Evolutionary conservation across 2,797 vertebrate species (phyloP), one percentile per base, ranked within the genome.

Genomic region (Acanthornis magna): DNA sequence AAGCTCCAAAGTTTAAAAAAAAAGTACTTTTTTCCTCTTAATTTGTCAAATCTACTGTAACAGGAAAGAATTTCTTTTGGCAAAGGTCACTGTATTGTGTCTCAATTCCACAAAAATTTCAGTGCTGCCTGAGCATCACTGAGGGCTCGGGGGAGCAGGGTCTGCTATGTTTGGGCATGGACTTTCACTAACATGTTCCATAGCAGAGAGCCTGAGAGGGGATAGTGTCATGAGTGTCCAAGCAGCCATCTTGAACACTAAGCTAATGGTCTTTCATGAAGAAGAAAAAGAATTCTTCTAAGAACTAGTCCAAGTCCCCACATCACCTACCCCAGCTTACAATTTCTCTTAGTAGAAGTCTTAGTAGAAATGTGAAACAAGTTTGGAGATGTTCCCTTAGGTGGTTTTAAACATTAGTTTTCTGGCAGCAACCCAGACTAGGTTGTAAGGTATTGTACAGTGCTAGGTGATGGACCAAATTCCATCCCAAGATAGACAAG

Each of bases 401-500:
- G 88, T 88, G 53, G 5, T 82, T 96, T 92, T 85, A 90, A 91
- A 76, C 25, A 60, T 71, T 55, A 72, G 45, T 43, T 95, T 87
- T 72, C 86, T 94, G 85, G 83, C 9, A 3, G 67, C 63, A 92
- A 61, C 43, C 77, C 79, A 74, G 47, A 38, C 72, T 88, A n/a
- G 13, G 19, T 81, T 83, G 76, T 60, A 75, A 88, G 55, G 48
- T 90, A 30, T 30, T 51, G 34, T 72, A 14, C n/a, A 34, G 32
- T n/a, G 65, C 47, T 53, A 85, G 63, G 30, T 0, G 0, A 43
- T 65, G 60, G 48, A 63, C 53, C 54, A 76, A 13, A 81, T 92
- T 79, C 81, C 68, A 87, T 66, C 43, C 60, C 78, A 86, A 93
- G 77, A 32, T 21, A 95, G 78, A 75, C 13, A n/a, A 67, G 32